Evolutionary conservation across 1,140 invertebrate genomes (phyloP), one percentile per base, ranked within the genome.

Genomic region (Yoshiicerus persimilis): DNA sequence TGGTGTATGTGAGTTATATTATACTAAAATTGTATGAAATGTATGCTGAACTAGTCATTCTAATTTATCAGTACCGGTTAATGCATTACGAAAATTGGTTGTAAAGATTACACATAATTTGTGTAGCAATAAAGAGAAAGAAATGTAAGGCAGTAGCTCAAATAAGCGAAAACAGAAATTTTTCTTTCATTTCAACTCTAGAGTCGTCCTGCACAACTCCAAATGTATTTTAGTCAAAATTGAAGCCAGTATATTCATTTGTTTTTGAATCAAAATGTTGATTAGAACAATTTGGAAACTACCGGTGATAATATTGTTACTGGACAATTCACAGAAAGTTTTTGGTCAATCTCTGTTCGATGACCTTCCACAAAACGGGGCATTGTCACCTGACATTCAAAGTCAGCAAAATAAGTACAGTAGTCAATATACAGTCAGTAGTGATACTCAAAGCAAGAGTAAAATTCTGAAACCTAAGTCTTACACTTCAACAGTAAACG

Each of bases 311-410:
- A n/a, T 80, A 20, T 8, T 80, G 1, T n/a, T 80, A 36, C 23
- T 80, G 16, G 75, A 38, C 36, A 80, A 36, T 80, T 25, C 20
- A n/a, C 6, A 3, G 6, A 32, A 38, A 36, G 30, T 36, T n/a
- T 80, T 30, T 38, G 30, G 32, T n/a, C 75, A 87, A 39, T 88
- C 87, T 25, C 83, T 88, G 5, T 88, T 88, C 32, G 87, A 88
- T 83, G 87, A 85, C 64, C 85, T 88, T 10, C 87, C 87, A 1
- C 34, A 62, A 38, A 88, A 86, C 38, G 87, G 87, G 9, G 87
- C 87, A 0, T 27, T 64, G 47, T 1, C 4, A 20, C 0, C 83
- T 32, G 13, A 62, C 38, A 38, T n/a, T n/a, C n/a, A n/a, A n/a
- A n/a, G n/a, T 23, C 20, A 13, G 1, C 32, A 23, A 25, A 23